Base-by-base conservation (phyloP, 2,113 vertebrate species). In the Hylia prasina region DNA sequence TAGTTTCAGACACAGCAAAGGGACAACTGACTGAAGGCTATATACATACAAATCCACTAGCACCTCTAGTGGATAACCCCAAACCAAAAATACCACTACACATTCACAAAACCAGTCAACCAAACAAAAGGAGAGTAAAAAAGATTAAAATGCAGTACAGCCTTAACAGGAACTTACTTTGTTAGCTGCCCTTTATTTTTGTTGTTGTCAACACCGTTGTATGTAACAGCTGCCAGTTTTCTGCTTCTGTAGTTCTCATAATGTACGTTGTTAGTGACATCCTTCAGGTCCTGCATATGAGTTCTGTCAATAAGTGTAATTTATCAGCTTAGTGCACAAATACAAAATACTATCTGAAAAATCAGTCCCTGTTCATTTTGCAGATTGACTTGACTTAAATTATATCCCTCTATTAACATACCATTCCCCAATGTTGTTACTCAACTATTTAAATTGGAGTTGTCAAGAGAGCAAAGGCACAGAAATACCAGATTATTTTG, bases 201-300 rank as follows among this genome's bases (percentile, higher is more conserved):
- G 97, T 99, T 99, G 98, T 99, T 99, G 96, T 99, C 99, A 61
- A 99, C 98, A 51, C 99, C 99, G 3, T 99, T 99, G 90, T 99
- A 99, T 82, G 99, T 99, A 97, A 99, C 99, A 39, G 99, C 99
- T 15, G 99, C 99, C 90, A 99, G 97, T 92, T 99, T 99, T 97
- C 99, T 98, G 98, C 99, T 99, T 95, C 99, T 98, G 96, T 99
- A 99, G 98, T 99, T 99, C 97, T 99, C 99, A 79, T 99, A 99
- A 97, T 99, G 99, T 89, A 99, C 99, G n/a, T 99, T 99, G 97
- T 99, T 99, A 57, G 99, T 99, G 77, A 99, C 99, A 77, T 99
- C 99, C 97, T 99, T 99, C 96, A 99, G 98, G 96, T 99, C 99
- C 97, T 99, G 99, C 99, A 99, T 99, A 87, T 99, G 99, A 97